These are phyloP conservation scores for Anseranas semipalmata DNA, from an alignment of 2,113 vertebrate species.

Conservation along the genomic window DNA sequence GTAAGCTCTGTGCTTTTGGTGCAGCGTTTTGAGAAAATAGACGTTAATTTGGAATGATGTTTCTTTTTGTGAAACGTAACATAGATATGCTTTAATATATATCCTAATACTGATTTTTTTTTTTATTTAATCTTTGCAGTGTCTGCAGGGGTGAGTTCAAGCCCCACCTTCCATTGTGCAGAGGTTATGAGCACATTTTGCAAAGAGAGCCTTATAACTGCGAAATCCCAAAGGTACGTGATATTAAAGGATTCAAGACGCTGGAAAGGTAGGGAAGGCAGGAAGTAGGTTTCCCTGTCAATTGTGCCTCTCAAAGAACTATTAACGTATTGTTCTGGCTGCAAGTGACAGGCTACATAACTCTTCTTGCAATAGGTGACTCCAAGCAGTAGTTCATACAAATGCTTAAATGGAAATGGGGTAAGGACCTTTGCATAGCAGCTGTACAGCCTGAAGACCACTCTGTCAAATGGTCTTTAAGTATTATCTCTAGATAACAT, in stretches of 20 bases:
- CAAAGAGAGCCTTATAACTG: neutral
- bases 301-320: neutral
- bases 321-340: neutral
- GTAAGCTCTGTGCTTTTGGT: neutral
- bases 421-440: neutral
- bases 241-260: neutral
- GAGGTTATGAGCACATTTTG: neutral
- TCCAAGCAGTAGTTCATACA: neutral
- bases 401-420: neutral
- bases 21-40: neutral
- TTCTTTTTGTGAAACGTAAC: neutral
- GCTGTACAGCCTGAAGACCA: neutral
- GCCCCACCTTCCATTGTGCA: neutral
- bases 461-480: neutral
- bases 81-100: neutral
- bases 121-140: neutral
- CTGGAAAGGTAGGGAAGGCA: neutral
- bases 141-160: neutral
- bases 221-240: neutral
- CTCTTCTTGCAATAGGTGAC: neutral
- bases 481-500: slow-evolving; percentile 7
- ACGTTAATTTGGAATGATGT: neutral
- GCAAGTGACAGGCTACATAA: neutral
- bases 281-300: neutral
- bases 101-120: neutral